A percentile compares a stretch with the other conserved stretches of the same genome.
Conservation (phyloP, 2,888 invertebrate genomes). For the Margaritifera margaritifera region DNA sequence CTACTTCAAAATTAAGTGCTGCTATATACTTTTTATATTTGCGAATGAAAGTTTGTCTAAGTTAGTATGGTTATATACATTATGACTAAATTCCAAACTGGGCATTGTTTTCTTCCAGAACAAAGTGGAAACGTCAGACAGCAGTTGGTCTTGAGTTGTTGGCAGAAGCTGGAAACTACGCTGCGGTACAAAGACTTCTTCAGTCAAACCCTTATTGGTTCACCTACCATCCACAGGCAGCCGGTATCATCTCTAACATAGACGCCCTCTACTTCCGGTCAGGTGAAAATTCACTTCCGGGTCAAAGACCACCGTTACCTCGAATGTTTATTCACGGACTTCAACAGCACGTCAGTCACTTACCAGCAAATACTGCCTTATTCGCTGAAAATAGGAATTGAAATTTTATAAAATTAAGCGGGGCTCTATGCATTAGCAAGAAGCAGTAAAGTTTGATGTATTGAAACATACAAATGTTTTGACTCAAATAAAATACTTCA, state of each 20-base stretch:
- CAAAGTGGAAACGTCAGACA: slow-evolving; percentile 99
- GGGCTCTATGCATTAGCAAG: neutral
- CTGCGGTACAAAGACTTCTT: slow-evolving; percentile 93
- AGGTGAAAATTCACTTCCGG: slow-evolving; percentile 39
- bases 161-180: slow-evolving; percentile 97
- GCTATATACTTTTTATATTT: too few relatives aligned
- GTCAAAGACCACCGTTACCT: slow-evolving; percentile 63
- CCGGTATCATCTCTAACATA: slow-evolving; percentile 60
- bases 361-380: slow-evolving; percentile 48
- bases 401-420: slow-evolving; percentile 7
- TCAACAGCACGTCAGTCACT: slow-evolving; percentile 62
- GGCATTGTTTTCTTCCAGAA: slow-evolving; percentile 77
- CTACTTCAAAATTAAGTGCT: too few relatives aligned
- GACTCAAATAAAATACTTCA: too few relatives aligned
- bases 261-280: slow-evolving; percentile 62
- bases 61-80: too few relatives aligned
- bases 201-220: slow-evolving; percentile 73
- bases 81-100: too few relatives aligned
- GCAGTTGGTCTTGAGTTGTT: slow-evolving; percentile 96
- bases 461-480: too few relatives aligned
- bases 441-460: too few relatives aligned
- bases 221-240: slow-evolving; percentile 68
- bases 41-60: too few relatives aligned
- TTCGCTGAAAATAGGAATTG: slow-evolving; percentile 55
- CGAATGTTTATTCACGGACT: slow-evolving; percentile 67